phyloP scores from a whole-genome alignment of 2,888 invertebrate genomes.

The Agrotis ipsilon region DNA sequence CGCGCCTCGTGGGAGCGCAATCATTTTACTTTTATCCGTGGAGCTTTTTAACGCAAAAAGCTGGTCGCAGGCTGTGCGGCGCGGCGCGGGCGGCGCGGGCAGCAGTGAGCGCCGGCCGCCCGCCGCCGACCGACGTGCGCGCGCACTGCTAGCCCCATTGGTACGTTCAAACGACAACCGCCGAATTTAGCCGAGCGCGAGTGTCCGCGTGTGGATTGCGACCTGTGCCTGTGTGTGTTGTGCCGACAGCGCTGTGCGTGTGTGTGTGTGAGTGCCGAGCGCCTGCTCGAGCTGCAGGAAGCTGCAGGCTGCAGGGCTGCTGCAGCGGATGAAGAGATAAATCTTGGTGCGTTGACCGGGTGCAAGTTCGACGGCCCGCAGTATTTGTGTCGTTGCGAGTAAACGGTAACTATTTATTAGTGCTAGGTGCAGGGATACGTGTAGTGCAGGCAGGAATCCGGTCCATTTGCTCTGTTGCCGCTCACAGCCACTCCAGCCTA shows the following conservation, averaged over 20 bases:
- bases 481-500: slow-evolving; percentile 49
- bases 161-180: slow-evolving; percentile 63
- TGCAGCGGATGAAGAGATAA: slow-evolving; percentile 76
- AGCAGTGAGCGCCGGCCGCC: slow-evolving; percentile 81
- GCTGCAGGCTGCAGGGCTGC: slow-evolving; percentile 65
- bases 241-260: slow-evolving; percentile 58
- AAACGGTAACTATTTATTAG: slow-evolving; percentile 79
- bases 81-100: slow-evolving; percentile 49
- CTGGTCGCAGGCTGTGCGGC: slow-evolving; percentile 79
- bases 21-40: slow-evolving; percentile 80
- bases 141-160: slow-evolving; percentile 48
- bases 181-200: slow-evolving; percentile 63
- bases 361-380: slow-evolving; percentile 75
- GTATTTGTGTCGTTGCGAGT: slow-evolving; percentile 70
- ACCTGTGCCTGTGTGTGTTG: slow-evolving; percentile 45
- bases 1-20: slow-evolving; percentile 80
- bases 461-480: slow-evolving; percentile 55
- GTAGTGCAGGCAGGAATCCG: slow-evolving; percentile 58
- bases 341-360: slow-evolving; percentile 84
- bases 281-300: slow-evolving; percentile 56
- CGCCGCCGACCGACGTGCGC: slow-evolving; percentile 72
- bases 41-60: slow-evolving; percentile 86
- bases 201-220: slow-evolving; percentile 56
- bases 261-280: slow-evolving; percentile 58
- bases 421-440: slow-evolving; percentile 55